Conservation (phyloP, 64 coral and sea anemone species). For the Stichodactyla helianthus region DNA sequence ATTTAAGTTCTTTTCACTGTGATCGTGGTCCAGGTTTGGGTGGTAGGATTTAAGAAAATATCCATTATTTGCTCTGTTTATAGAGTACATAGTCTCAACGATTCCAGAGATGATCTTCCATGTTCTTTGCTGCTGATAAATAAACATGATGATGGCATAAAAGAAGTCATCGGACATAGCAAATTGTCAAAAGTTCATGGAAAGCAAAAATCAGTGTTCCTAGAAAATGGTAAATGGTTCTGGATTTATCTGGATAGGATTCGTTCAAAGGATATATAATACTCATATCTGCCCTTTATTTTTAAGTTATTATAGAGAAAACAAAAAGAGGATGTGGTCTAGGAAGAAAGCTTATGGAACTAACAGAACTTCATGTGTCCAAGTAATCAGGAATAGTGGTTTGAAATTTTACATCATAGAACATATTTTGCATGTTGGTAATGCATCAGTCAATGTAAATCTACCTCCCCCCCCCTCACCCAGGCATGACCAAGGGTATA, state of each 20-base stretch:
- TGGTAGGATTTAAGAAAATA: too few species aligned
- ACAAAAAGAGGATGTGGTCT: constrained; percentile 67
- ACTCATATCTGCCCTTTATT: not conserved
- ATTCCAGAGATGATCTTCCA: constrained; percentile 55
- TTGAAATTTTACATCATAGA: not conserved
- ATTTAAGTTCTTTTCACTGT: not conserved
- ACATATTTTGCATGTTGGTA: too few species aligned
- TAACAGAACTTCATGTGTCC: constrained; percentile 57
- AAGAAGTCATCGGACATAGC: constrained; percentile 63
- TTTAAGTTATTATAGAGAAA: constrained; percentile 72
- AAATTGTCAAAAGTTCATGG: constrained; percentile 67
- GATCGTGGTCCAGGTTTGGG: not conserved
- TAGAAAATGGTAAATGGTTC: constrained; percentile 72
- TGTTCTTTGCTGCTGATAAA: constrained; percentile 62
- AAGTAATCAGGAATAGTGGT: constrained; percentile 36
- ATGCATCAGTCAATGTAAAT: too few species aligned
- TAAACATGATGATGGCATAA: constrained; percentile 13
- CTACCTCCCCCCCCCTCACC: too few species aligned
- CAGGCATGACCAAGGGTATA: too few species aligned
- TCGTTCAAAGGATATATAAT: not conserved
- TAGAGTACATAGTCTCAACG: constrained; percentile 38
- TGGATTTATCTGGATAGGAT: not conserved
- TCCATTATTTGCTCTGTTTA: not conserved
- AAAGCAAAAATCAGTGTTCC: constrained; percentile 39
- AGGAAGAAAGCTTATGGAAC: constrained; percentile 82